phyloP scores from a whole-genome alignment of 2,797 vertebrate species.

The Manis javanica region DNA sequence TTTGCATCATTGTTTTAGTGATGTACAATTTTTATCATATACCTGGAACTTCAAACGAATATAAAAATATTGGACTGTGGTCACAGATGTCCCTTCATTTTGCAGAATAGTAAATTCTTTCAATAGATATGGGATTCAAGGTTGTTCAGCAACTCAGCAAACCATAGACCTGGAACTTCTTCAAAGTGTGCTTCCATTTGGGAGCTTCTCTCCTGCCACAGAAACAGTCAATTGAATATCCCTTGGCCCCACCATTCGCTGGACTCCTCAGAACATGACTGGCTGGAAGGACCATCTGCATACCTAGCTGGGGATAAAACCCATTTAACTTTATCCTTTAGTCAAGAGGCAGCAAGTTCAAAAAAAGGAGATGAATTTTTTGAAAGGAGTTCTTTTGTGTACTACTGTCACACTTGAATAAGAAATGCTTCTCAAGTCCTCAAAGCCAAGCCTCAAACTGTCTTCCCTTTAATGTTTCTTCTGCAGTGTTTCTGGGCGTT shows the following conservation, averaged over 20 bases:
- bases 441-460: neutral
- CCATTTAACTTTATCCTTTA: neutral
- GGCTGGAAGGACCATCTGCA: neutral
- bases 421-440: conserved; percentile 30
- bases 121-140: too few relatives aligned
- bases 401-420: neutral
- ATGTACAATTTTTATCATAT: neutral
- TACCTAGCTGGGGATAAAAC: neutral
- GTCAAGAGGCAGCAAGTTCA: neutral
- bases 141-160: neutral
- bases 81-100: neutral
- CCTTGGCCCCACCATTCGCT: neutral
- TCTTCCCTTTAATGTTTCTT: neutral
- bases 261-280: neutral
- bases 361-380: neutral
- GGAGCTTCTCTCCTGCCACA: neutral
- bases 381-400: neutral
- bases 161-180: neutral
- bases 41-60: neutral
- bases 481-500: neutral
- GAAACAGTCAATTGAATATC: neutral
- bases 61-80: neutral
- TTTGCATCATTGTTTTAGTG: neutral
- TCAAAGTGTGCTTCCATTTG: neutral
- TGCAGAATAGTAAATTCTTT: neutral